Base-by-base conservation (phyloP, 2,113 vertebrate genomes). In the Leptocoma aspasia region DNA sequence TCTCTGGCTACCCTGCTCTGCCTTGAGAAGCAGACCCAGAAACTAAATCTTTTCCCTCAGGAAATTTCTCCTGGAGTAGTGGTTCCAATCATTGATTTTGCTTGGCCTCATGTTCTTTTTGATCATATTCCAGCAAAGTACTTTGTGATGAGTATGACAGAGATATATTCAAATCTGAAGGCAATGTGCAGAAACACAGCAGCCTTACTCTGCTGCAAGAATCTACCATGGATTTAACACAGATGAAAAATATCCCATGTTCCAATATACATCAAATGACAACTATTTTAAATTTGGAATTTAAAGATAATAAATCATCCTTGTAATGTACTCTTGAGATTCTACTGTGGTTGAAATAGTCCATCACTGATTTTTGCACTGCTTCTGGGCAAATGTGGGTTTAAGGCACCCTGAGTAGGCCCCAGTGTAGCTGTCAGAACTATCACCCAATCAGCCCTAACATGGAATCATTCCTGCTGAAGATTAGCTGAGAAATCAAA, bases 401-500 rank as follows among this genome's bases (percentile, higher is more conserved):
- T 82, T 42, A 37, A 56, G 37, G n/a, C 30, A 26, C 31, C 9
- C 21, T 9, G n/a, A 72, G 68, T 0, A 68, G 47, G 75, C 30
- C 60, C 15, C 15, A 13, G 56, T 7, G 69, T 6, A 33, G 64
- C 88, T 82, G 73, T 87, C 85, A 73, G 4, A 90, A 52, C 52
- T 8, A 23, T 30, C 88, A 54, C 30, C 3, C 4, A 44, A 10
- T 0, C 17, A 90, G 39, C 52, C 52, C 69, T 9, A 37, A n/a
- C 1, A 2, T 2, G 1, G 73, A 78, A 54, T 37, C 33, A 44
- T 31, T 89, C 57, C 60, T 73, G 65, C 60, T 37, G n/a, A 49
- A 86, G 69, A 93, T 72, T 16, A 81, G 69, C 52, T 66, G 52
- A 78, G 78, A 66, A 82, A 93, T 91, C 90, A 89, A 86, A 92